phyloP scores from a whole-genome alignment of 2,113 vertebrate genomes.

The Numenius arquata region DNA sequence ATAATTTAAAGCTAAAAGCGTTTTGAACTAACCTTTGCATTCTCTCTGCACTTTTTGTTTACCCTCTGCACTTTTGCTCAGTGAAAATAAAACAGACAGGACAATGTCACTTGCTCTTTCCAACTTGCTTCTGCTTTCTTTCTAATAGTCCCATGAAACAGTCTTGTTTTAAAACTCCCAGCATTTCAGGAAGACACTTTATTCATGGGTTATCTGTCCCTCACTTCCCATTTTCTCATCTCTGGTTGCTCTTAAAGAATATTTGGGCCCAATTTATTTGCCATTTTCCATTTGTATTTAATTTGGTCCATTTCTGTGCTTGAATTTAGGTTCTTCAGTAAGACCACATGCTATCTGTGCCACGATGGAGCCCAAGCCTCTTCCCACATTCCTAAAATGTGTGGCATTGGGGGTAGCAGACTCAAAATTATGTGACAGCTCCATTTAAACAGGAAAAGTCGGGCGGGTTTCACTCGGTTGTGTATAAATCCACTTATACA shows the following conservation, averaged over 20 bases:
- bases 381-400: background rate
- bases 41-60: background rate
- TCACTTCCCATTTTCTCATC: background rate
- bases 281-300: background rate
- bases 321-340: background rate
- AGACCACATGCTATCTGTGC: background rate
- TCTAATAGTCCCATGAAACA: background rate
- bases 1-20: background rate
- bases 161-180: background rate
- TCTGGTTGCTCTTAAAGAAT: background rate
- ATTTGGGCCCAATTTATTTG: background rate
- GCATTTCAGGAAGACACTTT: background rate
- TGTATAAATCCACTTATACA: no score
- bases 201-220: background rate
- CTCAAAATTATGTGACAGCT: background rate
- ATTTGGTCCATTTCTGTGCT: background rate
- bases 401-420: background rate
- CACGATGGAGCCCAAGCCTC: background rate
- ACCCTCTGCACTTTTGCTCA: background rate
- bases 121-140: background rate
- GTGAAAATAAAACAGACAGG: background rate
- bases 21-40: conserved; percentile 9
- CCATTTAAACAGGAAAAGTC: background rate
- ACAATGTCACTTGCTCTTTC: background rate
- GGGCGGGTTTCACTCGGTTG: background rate